Evolutionary conservation across 2,888 invertebrate genomes (phyloP), one percentile per base, ranked within the genome.

Genomic region (Neoaliturus tenellus): DNA sequence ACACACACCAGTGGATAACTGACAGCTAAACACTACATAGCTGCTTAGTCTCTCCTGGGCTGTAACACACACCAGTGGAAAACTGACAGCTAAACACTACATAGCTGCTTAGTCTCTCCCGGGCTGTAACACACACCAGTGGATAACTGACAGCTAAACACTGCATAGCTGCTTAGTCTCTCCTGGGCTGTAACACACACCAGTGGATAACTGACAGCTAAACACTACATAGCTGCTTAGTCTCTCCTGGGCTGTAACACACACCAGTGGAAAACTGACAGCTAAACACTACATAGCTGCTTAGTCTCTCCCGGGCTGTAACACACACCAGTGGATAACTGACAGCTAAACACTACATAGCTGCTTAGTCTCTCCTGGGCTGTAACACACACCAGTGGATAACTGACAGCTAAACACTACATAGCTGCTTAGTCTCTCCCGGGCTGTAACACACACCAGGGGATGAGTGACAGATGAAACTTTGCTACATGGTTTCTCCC

Each of bases 251-350:
- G 86, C 87, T 87, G 86, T 71, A 84, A 73, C 17, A 51, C 4
- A 51, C 17, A 51, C n/a, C 8, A 41, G 41, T 10, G 41, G 14
- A 41, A 10, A 6, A 41, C 14, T 10, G 14, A 10, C 6, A 10
- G 41, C 41, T 14, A 41, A n/a, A n/a, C n/a, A n/a, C n/a, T n/a
- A n/a, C n/a, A n/a, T n/a, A n/a, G 41, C 85, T 85, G 86, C 86
- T 86, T 85, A n/a, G 86, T 86, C 84, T 87, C 85, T 85, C 84
- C 86, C 48, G 86, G 87, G 85, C 87, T 87, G 86, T 71, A 84
- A 73, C 17, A 51, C 4, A 51, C 17, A 51, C n/a, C 8, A 41
- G 41, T 10, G 41, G 14, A 41, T 41, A 6, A 41, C 14, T 10
- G 14, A 10, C 6, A 10, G 41, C 41, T 14, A 41, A n/a, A n/a